These are phyloP conservation scores for Nibea albiflora DNA, from an alignment of 2,113 vertebrate genomes.

Conservation along the genomic window DNA sequence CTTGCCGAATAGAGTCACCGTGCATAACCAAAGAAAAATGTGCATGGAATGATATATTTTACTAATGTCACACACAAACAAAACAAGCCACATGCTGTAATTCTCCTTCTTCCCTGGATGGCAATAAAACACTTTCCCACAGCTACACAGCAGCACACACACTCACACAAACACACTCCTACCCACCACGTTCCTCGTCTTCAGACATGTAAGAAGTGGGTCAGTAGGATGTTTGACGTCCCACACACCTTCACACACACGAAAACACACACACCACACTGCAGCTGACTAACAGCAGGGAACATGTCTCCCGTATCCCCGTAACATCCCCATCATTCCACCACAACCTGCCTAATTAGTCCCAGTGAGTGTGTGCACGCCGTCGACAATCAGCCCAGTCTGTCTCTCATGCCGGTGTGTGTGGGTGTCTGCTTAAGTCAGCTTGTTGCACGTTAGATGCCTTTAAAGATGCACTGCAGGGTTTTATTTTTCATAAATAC, in stretches of 20 bases:
- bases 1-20: conserved; percentile 10
- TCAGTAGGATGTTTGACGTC: conserved; percentile 71
- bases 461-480: conserved; percentile 49
- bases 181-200: conserved; percentile 29
- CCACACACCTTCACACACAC: conserved; percentile 19
- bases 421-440: conserved; percentile 57
- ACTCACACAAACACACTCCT: conserved; percentile 19
- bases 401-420: conserved; percentile 33
- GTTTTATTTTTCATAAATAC: not conserved
- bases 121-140: conserved; percentile 25
- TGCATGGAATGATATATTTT: conserved; percentile 16
- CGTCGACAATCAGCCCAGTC: conserved; percentile 45
- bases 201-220: conserved; percentile 61
- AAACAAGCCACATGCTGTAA: conserved; percentile 5
- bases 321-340: conserved; percentile 60
- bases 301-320: conserved; percentile 49
- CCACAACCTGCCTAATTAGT: conserved; percentile 73
- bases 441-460: conserved; percentile 58
- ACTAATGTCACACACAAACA: conserved; percentile 25
- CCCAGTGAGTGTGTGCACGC: conserved; percentile 62
- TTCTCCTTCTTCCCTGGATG: conserved; percentile 14
- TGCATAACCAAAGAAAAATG: conserved; percentile 22
- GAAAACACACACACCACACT: conserved; percentile 28
- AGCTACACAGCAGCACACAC: conserved; percentile 13
- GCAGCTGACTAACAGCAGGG: conserved; percentile 56